Percentiles rank a stretch among this genome's conserved stretches.
Evolutionary conservation across 2,797 vertebrate species (phyloP).

Genomic region (Peromyscus attwateri): DNA sequence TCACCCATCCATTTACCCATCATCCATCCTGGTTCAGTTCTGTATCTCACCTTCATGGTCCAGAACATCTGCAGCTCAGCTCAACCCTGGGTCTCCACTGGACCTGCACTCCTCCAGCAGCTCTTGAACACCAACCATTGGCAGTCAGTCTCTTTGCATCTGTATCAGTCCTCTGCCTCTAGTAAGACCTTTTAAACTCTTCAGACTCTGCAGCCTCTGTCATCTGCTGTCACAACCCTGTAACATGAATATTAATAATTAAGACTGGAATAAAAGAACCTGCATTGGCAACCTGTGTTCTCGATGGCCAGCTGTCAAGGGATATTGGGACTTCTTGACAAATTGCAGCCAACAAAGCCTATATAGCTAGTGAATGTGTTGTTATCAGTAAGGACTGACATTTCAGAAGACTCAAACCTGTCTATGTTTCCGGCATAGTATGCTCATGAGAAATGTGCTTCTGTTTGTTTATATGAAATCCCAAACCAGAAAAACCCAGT

Average conservation of each 20-base stretch:
- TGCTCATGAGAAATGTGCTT: not conserved
- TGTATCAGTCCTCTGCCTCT: not conserved
- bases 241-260: not conserved
- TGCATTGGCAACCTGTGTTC: not conserved
- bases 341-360: not conserved
- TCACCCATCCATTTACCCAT: not conserved
- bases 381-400: not conserved
- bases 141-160: not conserved
- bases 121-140: not conserved
- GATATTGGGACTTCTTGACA: not conserved
- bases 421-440: not conserved
- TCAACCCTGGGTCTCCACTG: not conserved
- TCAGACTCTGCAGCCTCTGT: not conserved
- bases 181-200: not conserved
- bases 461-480: slow-evolving; percentile 47
- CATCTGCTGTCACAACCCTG: not conserved
- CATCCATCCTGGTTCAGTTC: not conserved
- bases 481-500: slow-evolving; percentile 3
- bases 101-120: not conserved
- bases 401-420: not conserved
- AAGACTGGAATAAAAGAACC: not conserved
- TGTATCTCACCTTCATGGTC: not conserved
- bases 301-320: not conserved
- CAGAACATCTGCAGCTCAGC: not conserved
- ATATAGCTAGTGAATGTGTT: not conserved